Base-by-base conservation (phyloP, 2,113 vertebrate species). In the Pontoporia blainvillei region DNA sequence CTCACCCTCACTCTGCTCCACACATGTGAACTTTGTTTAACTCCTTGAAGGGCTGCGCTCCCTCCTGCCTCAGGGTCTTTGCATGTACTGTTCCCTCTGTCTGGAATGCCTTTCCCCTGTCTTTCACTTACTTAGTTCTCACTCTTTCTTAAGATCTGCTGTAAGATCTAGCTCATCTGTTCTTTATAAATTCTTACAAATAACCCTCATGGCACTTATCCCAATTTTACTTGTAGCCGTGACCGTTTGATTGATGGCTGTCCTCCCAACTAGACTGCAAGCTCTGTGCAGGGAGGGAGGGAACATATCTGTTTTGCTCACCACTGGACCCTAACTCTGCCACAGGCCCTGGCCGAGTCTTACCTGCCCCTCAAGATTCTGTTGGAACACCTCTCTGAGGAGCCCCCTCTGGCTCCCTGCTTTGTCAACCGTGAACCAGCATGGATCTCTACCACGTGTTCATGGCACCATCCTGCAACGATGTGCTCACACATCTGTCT, bases 361-460 rank as follows among this genome's bases (percentile, higher is more conserved):
- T 23, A 34, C 13, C 57, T 18, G 5, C 21, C 29, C 21, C 59
- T 64, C 5, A 46, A 72, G 66, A 86, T 5, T 18, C 76, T 15
- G 36, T 17, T 46, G 12, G n/a, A 62, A 44, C 52, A 20, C 39
- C 78, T 88, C 36, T 49, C 75, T 18, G 57, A 61, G 66, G 69
- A 66, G 25, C 29, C n/a, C 21, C 23, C 15, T 14, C 27, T 36
- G 52, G 23, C 18, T 57, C 66, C 17, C 52, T 1, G 36, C 69
- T 69, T 75, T 14, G 57, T 49, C 67, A 34, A 1, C 21, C 54
- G 57, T 6, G 62, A 57, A 15, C n/a, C 52, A 82, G 81, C 18
- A 0, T 4, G 9, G 27, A 10, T 36, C 21, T 52, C 25, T 29
- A 15, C 3, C 21, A 2, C 0, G 12, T 3, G 3, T n/a, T 66